These are phyloP conservation scores for Crematogaster levior DNA, from an alignment of 2,888 invertebrate species.

Conservation along the genomic window DNA sequence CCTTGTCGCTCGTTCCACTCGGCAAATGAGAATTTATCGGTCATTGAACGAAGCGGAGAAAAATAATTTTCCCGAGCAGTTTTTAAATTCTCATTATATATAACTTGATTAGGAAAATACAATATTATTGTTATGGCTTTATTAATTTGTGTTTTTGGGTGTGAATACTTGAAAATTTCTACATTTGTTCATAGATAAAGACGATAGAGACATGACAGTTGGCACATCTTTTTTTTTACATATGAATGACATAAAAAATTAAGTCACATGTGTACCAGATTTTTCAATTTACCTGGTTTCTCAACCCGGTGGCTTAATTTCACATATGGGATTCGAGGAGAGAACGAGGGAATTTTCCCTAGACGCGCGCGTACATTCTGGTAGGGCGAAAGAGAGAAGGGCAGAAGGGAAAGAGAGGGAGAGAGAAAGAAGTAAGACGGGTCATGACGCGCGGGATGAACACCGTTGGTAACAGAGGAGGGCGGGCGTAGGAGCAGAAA, in stretches of 20 bases:
- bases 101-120: background rate
- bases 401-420: background rate
- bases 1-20: no score
- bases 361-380: conserved; percentile 32
- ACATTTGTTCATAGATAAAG: background rate
- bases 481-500: conserved; percentile 51
- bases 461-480: conserved; percentile 56
- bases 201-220: background rate
- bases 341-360: conserved; percentile 38
- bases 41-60: background rate
- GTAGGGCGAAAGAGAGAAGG: background rate
- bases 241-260: background rate
- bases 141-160: background rate
- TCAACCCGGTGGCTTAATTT: conserved; percentile 32
- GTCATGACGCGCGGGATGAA: conserved; percentile 48
- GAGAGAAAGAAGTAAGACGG: conserved; percentile 49
- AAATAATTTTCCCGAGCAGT: background rate
- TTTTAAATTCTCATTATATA: background rate
- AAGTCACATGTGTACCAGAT: background rate
- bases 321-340: conserved; percentile 6
- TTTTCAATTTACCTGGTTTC: background rate
- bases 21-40: background rate
- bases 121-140: background rate
- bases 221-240: background rate
- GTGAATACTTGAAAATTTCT: background rate